Conservation (phyloP, 2,797 vertebrate species). For the Sebastes steindachneri region DNA sequence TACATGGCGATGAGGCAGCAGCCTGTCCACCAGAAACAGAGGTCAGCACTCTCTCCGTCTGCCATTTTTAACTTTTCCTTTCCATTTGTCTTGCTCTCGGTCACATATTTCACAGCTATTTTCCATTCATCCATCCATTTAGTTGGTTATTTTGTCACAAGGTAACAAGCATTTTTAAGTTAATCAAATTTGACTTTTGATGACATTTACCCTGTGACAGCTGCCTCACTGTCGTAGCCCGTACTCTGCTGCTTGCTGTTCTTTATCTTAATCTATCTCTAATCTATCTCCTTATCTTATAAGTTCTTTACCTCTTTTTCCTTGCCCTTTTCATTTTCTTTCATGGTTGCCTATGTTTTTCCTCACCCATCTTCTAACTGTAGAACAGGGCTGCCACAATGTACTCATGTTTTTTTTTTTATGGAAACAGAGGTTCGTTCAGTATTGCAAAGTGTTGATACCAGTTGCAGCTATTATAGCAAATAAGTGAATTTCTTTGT, state of each 20-base stretch:
- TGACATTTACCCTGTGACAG: not conserved
- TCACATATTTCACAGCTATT: not conserved
- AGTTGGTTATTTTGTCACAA: not conserved
- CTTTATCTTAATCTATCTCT: not conserved
- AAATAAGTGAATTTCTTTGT: not conserved
- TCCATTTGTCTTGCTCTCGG: not conserved
- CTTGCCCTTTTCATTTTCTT: not conserved
- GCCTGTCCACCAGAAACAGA: conserved; percentile 96
- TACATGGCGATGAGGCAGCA: conserved; percentile 99
- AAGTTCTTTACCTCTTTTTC: not conserved
- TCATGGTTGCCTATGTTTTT: not conserved
- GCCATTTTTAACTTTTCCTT: not conserved
- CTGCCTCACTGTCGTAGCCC: not conserved
- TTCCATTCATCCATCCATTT: not conserved
- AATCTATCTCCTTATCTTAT: not conserved
- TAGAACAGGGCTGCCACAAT: not conserved
- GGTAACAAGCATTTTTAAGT: not conserved
- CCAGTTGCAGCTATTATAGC: not conserved
- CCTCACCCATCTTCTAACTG: not conserved
- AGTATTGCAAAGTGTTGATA: not conserved
- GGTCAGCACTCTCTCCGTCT: conserved; percentile 79
- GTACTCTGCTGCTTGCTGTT: not conserved
- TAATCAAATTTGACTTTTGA: not conserved
- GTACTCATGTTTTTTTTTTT: not conserved
- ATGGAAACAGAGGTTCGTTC: not conserved